Conservation (phyloP, 2,888 invertebrate genomes). For the Xanthorhoe designata region DNA sequence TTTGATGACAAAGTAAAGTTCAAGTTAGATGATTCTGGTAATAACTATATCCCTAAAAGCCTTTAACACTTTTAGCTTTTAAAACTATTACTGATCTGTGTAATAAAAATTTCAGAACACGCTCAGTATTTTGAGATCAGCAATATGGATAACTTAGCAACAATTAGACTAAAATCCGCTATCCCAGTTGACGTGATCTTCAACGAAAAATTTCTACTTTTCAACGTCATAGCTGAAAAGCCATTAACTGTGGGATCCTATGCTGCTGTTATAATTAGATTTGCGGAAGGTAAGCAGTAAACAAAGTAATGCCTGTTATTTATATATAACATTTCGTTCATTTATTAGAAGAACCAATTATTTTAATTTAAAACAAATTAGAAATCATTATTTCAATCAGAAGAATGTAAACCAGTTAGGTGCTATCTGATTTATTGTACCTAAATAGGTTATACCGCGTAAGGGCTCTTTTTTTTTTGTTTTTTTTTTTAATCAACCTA, state of each 20-base stretch:
- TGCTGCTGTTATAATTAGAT: slow-evolving; percentile 58
- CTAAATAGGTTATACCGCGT: too few species aligned
- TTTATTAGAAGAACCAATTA: too few species aligned
- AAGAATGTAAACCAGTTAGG: too few species aligned
- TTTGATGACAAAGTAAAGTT: slow-evolving; percentile 60
- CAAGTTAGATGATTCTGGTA: slow-evolving; percentile 64
- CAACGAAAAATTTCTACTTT: slow-evolving; percentile 63
- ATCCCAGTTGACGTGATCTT: slow-evolving; percentile 69
- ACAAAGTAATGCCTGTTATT: not conserved
- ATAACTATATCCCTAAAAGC: not conserved
- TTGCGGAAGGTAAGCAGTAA: slow-evolving; percentile 54
- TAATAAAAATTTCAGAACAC: slow-evolving; percentile 53
- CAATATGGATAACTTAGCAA: slow-evolving; percentile 47
- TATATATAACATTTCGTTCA: too few species aligned
- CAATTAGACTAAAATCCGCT: slow-evolving; percentile 46
- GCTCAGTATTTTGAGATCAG: slow-evolving; percentile 58
- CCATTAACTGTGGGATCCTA: slow-evolving; percentile 61
- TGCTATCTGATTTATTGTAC: too few species aligned
- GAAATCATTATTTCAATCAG: too few species aligned
- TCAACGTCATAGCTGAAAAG: slow-evolving; percentile 64
- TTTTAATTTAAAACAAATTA: too few species aligned
- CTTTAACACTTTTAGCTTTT: not conserved
- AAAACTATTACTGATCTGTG: not conserved
- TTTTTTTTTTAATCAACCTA: too few species aligned
- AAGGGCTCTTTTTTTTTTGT: too few species aligned